Conservation (phyloP, 2,888 invertebrate species). For the Chaetogeoica ovagalla region DNA sequence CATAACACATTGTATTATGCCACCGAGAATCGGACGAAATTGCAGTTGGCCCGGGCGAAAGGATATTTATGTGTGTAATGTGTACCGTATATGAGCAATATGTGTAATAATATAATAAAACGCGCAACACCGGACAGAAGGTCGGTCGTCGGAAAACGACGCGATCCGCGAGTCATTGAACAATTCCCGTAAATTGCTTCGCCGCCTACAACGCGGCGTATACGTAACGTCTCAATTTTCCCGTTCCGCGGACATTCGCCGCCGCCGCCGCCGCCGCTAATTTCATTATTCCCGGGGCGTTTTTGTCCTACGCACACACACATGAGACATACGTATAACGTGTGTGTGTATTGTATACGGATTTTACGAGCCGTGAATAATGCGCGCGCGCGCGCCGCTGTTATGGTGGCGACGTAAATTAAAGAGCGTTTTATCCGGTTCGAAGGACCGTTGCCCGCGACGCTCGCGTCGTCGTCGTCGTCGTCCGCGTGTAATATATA, state of each 20-base stretch:
- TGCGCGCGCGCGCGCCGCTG: constrained; percentile 19
- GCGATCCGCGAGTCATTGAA: constrained; percentile 46
- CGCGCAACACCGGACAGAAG: constrained; percentile 33
- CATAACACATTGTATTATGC: too few relatives aligned
- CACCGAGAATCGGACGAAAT: background rate
- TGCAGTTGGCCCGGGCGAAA: background rate
- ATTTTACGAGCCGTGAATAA: constrained; percentile 52
- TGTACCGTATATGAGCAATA: too few relatives aligned
- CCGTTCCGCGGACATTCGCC: constrained; percentile 43
- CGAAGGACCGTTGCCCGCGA: background rate
- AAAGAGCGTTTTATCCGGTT: constrained; percentile 49
- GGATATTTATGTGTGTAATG: background rate
- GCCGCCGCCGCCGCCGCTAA: constrained; percentile 17
- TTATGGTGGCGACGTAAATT: constrained; percentile 47
- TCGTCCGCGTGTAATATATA: background rate
- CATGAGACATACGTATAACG: background rate
- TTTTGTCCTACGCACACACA: constrained; percentile 30
- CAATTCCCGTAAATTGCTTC: constrained; percentile 42
- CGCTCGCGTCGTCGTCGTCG: background rate
- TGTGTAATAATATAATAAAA: constrained; percentile 1
- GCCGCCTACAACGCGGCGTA: background rate
- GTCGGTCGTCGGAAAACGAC: constrained; percentile 24
- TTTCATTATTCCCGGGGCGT: constrained; percentile 51
- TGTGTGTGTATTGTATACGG: constrained; percentile 17
- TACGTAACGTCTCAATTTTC: constrained; percentile 49